Conservation (phyloP, 2,888 invertebrate species). For the Elysia crispata region DNA sequence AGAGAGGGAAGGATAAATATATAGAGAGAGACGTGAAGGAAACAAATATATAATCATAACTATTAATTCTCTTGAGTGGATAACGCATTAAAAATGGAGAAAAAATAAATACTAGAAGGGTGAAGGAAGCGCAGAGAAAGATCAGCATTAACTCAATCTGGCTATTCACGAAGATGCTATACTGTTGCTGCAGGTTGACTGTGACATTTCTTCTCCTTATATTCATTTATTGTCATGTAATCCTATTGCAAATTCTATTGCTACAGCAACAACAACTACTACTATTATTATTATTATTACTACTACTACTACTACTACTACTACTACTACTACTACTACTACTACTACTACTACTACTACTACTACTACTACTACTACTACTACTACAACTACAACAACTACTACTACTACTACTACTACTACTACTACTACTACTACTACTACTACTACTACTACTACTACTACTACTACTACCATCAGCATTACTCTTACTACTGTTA, state of each 20-base stretch:
- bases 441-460: conserved; percentile 26
- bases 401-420: conserved; percentile 27
- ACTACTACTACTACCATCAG: not conserved
- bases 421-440: conserved; percentile 16
- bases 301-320: conserved; percentile 22
- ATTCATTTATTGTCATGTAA: no score
- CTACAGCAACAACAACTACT: no score
- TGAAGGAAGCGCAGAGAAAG: no score
- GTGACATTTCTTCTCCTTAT: no score
- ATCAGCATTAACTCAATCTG: no score
- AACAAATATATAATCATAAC: no score
- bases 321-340: conserved; percentile 22
- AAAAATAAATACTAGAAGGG: no score
- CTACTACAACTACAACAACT: conserved; percentile 2
- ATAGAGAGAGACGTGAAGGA: not conserved
- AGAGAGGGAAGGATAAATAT: not conserved
- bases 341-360: conserved; percentile 24
- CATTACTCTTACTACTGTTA: not conserved
- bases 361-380: conserved; percentile 25
- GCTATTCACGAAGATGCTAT: no score
- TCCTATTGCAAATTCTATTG: no score
- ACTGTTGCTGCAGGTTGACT: no score
- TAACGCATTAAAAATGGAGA: no score
- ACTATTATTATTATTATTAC: not conserved
- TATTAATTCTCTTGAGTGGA: no score